Evolutionary conservation across 2,113 vertebrate species (phyloP).

Genomic region (Seriola quinqueradiata): DNA sequence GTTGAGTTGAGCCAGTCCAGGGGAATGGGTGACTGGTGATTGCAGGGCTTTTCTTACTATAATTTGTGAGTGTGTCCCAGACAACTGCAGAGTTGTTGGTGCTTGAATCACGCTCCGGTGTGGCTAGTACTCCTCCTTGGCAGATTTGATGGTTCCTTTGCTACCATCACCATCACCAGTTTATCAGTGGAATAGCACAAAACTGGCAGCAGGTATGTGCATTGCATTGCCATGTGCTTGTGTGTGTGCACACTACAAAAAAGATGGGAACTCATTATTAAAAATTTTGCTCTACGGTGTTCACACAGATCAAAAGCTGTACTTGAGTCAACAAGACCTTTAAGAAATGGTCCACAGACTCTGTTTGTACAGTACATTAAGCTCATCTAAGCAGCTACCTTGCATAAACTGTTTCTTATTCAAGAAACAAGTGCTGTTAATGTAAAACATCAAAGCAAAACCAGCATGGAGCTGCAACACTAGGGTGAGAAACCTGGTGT

Average conservation of each 20-base stretch:
- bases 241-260: background rate
- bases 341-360: background rate
- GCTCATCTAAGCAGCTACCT: background rate
- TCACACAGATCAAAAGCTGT: background rate
- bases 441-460: conserved; percentile 58
- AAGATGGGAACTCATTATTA: background rate
- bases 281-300: background rate
- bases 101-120: background rate
- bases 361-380: background rate
- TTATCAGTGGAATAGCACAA: background rate
- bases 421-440: conserved; percentile 45
- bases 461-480: conserved; percentile 43
- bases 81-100: background rate
- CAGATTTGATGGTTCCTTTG: background rate
- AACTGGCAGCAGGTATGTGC: background rate
- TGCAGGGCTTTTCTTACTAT: background rate
- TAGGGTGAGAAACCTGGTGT: conserved; percentile 53
- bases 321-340: background rate
- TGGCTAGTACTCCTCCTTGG: background rate
- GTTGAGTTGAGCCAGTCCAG: background rate
- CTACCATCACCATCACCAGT: background rate
- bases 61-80: background rate
- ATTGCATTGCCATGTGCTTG: background rate
- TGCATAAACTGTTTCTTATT: conserved; percentile 9
- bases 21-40: background rate